Evolutionary conservation across 2,113 vertebrate species (phyloP).

Genomic region (Corythornis cristatus): DNA sequence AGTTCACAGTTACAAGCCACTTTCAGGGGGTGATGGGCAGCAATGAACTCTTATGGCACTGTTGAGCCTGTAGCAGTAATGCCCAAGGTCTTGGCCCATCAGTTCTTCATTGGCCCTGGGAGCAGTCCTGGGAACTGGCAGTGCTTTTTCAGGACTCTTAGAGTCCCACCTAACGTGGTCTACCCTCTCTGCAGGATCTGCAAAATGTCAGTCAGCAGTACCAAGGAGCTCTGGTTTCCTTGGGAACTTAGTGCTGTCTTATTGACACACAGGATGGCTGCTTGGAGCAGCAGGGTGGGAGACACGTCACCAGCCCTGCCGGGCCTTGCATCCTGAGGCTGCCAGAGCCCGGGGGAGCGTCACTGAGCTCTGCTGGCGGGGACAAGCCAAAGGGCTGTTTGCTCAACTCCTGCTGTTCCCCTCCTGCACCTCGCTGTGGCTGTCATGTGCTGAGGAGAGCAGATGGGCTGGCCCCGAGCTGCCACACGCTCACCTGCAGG

Average conservation of each 20-base stretch:
- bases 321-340: fast-evolving
- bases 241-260: neutral
- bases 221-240: neutral
- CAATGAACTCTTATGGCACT: fast-evolving
- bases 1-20: neutral
- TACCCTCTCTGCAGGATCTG: neutral
- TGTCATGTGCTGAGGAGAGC: neutral
- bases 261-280: neutral
- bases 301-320: neutral
- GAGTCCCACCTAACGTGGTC: neutral
- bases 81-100: neutral
- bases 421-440: neutral
- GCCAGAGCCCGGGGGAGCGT: neutral
- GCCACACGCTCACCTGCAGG: neutral
- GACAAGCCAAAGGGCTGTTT: neutral
- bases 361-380: neutral
- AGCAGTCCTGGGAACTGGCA: neutral
- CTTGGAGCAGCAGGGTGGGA: neutral
- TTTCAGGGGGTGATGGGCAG: neutral
- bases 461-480: constrained; percentile 48
- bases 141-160: neutral
- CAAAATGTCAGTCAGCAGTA: neutral
- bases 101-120: neutral
- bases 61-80: neutral
- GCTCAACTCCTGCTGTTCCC: constrained; percentile 8